These are phyloP conservation scores for Sesia apiformis DNA, from an alignment of 2,888 invertebrate genomes.

Conservation along the genomic window DNA sequence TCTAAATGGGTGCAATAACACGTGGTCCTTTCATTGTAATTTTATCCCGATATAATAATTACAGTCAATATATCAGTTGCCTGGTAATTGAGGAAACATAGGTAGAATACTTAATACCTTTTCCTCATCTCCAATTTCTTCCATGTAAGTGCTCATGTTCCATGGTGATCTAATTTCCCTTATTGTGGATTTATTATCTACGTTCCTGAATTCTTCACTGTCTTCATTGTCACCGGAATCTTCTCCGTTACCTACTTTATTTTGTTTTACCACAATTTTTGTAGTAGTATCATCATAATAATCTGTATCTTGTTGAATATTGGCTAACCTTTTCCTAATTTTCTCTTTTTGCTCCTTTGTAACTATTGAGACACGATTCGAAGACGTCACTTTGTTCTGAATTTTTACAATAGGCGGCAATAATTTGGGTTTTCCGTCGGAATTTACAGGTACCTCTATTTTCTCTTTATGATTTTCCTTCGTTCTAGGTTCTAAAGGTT, in stretches of 20 bases:
- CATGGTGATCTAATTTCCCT: slow-evolving; percentile 34
- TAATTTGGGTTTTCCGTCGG: slow-evolving; percentile 6
- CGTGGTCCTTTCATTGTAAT: too few species aligned
- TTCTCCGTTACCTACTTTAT: slow-evolving; percentile 5
- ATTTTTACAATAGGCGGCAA: slow-evolving; percentile 15
- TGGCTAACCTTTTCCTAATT: slow-evolving; percentile 14
- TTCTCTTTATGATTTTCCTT: slow-evolving; percentile 17
- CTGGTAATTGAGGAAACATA: slow-evolving; percentile 34
- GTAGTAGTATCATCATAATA: slow-evolving; percentile 37
- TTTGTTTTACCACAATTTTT: slow-evolving; percentile 14
- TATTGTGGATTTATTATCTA: slow-evolving; percentile 13
- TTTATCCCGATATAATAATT: too few species aligned
- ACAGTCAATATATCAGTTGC: too few species aligned
- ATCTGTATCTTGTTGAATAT: slow-evolving; percentile 15
- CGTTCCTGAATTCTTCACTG: slow-evolving; percentile 19
- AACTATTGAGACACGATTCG: slow-evolving; percentile 4
- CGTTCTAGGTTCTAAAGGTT: slow-evolving; percentile 40
- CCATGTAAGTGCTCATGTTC: slow-evolving; percentile 18
- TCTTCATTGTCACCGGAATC: slow-evolving; percentile 27
- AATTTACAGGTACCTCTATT: slow-evolving; percentile 2
- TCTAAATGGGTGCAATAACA: too few species aligned
- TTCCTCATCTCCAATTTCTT: slow-evolving; percentile 25
- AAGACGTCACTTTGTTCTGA: slow-evolving; percentile 13
- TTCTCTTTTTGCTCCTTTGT: slow-evolving; percentile 19
- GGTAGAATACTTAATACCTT: slow-evolving; percentile 34